Percentiles rank a stretch among this genome's conserved stretches.
Evolutionary conservation across 53 echinoderm and acorn worm species (phyloP).

Genomic region (Glandiceps talaboti): DNA sequence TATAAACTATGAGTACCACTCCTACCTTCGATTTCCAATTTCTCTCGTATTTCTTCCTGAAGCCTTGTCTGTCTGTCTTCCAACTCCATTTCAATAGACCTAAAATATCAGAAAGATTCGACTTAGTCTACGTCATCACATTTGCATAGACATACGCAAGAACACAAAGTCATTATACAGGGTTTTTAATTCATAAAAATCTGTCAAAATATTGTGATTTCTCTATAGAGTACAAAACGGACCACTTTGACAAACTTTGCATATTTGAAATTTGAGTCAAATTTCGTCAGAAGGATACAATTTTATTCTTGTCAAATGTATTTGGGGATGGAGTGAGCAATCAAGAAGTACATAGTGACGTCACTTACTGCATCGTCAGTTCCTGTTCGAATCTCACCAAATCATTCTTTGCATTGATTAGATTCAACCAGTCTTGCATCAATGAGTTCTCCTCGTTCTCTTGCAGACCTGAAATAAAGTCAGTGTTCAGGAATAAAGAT

Average conservation of each 20-base stretch:
- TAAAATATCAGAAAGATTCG: no score
- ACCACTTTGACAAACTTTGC: no score
- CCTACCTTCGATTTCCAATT: conserved; percentile 77
- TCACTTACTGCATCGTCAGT: conserved; percentile 90
- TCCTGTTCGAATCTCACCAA: conserved; percentile 91
- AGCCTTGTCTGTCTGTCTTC: conserved; percentile 86
- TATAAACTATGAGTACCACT: not conserved
- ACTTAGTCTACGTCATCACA: no score
- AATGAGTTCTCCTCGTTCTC: conserved; percentile 48
- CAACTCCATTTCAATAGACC: conserved; percentile 75
- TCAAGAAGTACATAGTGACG: not conserved
- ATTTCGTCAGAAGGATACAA: no score
- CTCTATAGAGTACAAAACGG: no score
- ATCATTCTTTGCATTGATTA: conserved; percentile 95
- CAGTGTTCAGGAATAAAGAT: no score
- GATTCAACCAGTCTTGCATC: conserved; percentile 94
- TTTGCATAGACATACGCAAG: no score
- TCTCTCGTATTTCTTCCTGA: conserved; percentile 72
- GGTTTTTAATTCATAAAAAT: no score
- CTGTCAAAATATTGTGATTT: no score
- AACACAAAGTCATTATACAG: no score
- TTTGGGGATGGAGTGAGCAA: not conserved
- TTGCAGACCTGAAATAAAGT: not conserved
- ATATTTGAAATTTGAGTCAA: no score
- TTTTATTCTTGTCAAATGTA: no score